Percentiles rank a stretch among this genome's conserved stretches.
Conservation (phyloP, 37 sponge, comb jelly and placozoan genomes). For the Ephydatia muelleri region DNA sequence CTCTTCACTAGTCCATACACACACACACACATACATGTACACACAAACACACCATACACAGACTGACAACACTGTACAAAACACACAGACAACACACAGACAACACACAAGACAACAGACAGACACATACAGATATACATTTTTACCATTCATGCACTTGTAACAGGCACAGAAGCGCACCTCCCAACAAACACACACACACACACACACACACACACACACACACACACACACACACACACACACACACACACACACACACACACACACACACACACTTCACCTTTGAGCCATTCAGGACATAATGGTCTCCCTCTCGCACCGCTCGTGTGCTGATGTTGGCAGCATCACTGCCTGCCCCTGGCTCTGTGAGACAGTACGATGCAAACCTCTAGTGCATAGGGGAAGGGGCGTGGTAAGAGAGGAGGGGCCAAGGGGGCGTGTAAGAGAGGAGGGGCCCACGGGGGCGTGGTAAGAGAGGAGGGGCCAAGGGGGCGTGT, state of each 20-base stretch:
- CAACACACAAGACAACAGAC: no score
- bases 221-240: neutral
- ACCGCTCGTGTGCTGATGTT: slow-evolving; percentile 62
- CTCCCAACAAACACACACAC: neutral
- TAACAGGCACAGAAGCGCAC: neutral
- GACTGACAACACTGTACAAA: no score
- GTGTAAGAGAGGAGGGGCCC: neutral
- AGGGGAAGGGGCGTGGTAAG: neutral
- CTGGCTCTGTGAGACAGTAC: slow-evolving; percentile 96
- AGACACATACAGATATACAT: neutral
- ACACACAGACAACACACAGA: no score
- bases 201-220: neutral
- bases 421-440: neutral
- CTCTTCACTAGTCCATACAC: no score
- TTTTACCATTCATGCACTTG: no score
- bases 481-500: neutral
- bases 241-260: no score
- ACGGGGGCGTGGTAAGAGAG: neutral
- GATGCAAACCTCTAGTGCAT: slow-evolving; percentile 63
- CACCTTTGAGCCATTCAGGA: slow-evolving; percentile 90
- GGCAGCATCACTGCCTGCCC: slow-evolving; percentile 96
- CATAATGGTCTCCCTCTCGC: slow-evolving; percentile 73
- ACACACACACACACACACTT: neutral
- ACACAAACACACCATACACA: neutral
- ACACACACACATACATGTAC: neutral